Conservation (phyloP, 2,797 vertebrate species). For the Sebastes nivosus region DNA sequence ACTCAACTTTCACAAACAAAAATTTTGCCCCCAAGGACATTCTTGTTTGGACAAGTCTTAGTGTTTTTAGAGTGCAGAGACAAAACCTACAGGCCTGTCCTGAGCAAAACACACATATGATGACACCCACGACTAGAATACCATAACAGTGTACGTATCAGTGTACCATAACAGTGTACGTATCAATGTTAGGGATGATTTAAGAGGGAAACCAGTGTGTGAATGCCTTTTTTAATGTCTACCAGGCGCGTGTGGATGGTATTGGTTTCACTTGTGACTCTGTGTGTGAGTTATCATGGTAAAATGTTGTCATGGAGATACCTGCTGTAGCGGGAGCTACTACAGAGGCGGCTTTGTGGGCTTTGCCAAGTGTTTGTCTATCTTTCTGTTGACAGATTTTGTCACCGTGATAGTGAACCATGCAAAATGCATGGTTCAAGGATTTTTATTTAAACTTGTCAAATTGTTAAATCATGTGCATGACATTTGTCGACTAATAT, state of each 20-base stretch:
- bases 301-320: neutral
- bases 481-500: no score
- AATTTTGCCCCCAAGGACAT: neutral
- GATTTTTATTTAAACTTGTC: rapidly evolving
- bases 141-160: neutral
- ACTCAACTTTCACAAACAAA: neutral
- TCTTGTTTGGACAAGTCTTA: constrained; percentile 28
- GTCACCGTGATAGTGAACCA: no score
- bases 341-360: no score
- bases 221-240: neutral
- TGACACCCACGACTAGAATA: neutral
- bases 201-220: neutral
- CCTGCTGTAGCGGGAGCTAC: neutral
- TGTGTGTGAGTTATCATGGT: neutral
- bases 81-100: neutral
- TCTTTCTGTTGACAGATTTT: no score
- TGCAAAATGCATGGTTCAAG: no score
- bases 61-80: neutral
- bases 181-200: neutral
- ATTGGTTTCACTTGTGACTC: neutral
- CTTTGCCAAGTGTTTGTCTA: no score
- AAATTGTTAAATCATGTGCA: no score
- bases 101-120: neutral
- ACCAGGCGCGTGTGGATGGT: neutral
- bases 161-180: no score